These are phyloP conservation scores for Aurelia sp. DNA, from an alignment of 30 jellyfish, hydroid and myxozoan genomes.

Conservation along the genomic window DNA sequence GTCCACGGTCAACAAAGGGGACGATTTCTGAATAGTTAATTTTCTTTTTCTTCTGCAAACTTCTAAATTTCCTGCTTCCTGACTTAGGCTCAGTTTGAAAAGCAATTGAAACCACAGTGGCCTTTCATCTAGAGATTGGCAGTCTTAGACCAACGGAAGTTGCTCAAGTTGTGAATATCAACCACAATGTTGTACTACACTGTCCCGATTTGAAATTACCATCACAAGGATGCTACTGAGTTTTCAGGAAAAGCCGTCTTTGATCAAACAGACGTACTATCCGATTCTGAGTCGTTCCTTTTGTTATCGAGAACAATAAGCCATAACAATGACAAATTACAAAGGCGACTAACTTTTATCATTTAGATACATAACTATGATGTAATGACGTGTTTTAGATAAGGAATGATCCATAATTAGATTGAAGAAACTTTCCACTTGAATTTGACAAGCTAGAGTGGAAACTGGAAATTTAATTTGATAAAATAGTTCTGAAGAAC, in stretches of 20 bases:
- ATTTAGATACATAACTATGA: too few relatives aligned
- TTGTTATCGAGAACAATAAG: neutral
- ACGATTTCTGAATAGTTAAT: constrained; percentile 66
- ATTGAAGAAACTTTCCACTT: too few relatives aligned
- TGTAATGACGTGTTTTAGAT: too few relatives aligned
- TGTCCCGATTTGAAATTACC: constrained; percentile 49
- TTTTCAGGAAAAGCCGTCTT: constrained; percentile 65
- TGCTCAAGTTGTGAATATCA: constrained; percentile 82
- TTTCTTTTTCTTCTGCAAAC: constrained; percentile 76
- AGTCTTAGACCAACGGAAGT: constrained; percentile 79
- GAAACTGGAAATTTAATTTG: too few relatives aligned
- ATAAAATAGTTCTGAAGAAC: too few relatives aligned
- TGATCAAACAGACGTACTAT: constrained; percentile 42
- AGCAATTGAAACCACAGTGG: constrained; percentile 82
- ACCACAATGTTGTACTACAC: constrained; percentile 60
- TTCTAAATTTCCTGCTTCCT: constrained; percentile 86
- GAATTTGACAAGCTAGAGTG: too few relatives aligned
- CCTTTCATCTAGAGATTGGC: constrained; percentile 77
- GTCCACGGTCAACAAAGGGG: constrained; percentile 64
- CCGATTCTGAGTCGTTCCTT: constrained; percentile 23
- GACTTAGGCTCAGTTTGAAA: constrained; percentile 85
- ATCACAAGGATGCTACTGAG: constrained; percentile 29
- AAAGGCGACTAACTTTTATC: too few relatives aligned
- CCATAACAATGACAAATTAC: too few relatives aligned
- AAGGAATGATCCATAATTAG: too few relatives aligned